Conservation (phyloP, 1,140 invertebrate genomes). For the Nephotettix cincticeps region DNA sequence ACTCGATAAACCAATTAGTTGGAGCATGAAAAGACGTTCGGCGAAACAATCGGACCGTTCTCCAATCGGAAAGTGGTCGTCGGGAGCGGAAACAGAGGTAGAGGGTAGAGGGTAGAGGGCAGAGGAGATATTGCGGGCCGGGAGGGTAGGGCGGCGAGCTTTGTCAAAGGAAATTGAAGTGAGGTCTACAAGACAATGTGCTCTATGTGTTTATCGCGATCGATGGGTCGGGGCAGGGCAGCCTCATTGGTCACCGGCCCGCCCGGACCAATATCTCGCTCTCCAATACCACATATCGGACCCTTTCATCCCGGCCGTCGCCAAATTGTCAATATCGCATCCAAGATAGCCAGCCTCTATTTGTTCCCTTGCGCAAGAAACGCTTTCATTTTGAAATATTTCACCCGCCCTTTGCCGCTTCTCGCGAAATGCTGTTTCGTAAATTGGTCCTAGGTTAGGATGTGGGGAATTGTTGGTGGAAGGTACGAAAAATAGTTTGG, state of each 20-base stretch:
- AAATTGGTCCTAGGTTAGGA: no score
- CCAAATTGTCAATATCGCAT: slow-evolving; percentile 1
- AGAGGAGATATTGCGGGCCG: slow-evolving; percentile 28
- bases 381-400: no score
- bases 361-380: background rate
- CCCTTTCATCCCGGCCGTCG: slow-evolving; percentile 19
- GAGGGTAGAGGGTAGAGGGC: slow-evolving; percentile 36
- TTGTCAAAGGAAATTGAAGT: slow-evolving; percentile 12
- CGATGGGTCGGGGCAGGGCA: background rate
- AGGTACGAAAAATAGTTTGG: no score
- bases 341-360: background rate
- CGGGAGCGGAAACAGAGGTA: slow-evolving; percentile 41
- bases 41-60: no score
- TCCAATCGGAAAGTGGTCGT: slow-evolving; percentile 16
- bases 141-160: slow-evolving; percentile 11
- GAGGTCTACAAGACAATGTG: slow-evolving; percentile 6
- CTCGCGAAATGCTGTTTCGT: no score
- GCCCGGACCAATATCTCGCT: background rate
- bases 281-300: slow-evolving; percentile 42
- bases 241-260: background rate
- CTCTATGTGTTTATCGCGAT: background rate
- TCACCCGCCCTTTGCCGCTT: no score
- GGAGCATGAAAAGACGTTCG: no score
- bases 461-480: no score
- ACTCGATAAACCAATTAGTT: no score